These are phyloP conservation scores for Onthophagus sagittarius DNA, from an alignment of 2,888 invertebrate species.

Conservation along the genomic window DNA sequence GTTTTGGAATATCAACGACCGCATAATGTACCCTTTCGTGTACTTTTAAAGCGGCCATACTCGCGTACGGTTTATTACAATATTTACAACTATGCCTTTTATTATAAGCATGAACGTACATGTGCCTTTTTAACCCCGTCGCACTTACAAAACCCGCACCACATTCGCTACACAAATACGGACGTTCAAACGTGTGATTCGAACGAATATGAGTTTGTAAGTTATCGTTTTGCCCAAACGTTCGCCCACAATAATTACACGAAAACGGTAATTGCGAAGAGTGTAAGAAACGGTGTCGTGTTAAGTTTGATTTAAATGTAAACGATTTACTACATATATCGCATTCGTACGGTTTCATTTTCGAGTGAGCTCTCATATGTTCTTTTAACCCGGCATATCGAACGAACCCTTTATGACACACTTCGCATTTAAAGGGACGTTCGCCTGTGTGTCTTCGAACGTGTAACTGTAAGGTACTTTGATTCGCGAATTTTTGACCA, in stretches of 20 bases:
- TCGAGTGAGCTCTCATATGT: slow-evolving; percentile 44
- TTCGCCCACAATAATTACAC: slow-evolving; percentile 44
- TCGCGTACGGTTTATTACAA: slow-evolving; percentile 42
- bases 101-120: slow-evolving; percentile 44
- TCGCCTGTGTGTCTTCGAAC: slow-evolving; percentile 58
- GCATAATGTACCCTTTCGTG: slow-evolving; percentile 37
- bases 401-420: slow-evolving; percentile 44
- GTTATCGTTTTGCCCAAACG: slow-evolving; percentile 44
- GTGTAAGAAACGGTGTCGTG: slow-evolving; percentile 43
- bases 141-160: slow-evolving; percentile 45
- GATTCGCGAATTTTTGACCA: slow-evolving; percentile 45
- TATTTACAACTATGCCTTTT: slow-evolving; percentile 41
- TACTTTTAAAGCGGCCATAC: slow-evolving; percentile 41
- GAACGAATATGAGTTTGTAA: slow-evolving; percentile 43
- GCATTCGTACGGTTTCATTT: slow-evolving; percentile 41
- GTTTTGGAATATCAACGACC: slow-evolving; percentile 35
- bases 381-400: slow-evolving; percentile 44
- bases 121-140: slow-evolving; percentile 43
- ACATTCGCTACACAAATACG: slow-evolving; percentile 44
- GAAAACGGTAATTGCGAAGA: slow-evolving; percentile 40
- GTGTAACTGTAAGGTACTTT: slow-evolving; percentile 52
- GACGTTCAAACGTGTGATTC: slow-evolving; percentile 44
- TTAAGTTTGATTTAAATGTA: slow-evolving; percentile 43
- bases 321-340: slow-evolving; percentile 43
- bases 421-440: slow-evolving; percentile 43